Conservation (phyloP, 2,797 vertebrate genomes). For the Leucoraja ocellata region DNA sequence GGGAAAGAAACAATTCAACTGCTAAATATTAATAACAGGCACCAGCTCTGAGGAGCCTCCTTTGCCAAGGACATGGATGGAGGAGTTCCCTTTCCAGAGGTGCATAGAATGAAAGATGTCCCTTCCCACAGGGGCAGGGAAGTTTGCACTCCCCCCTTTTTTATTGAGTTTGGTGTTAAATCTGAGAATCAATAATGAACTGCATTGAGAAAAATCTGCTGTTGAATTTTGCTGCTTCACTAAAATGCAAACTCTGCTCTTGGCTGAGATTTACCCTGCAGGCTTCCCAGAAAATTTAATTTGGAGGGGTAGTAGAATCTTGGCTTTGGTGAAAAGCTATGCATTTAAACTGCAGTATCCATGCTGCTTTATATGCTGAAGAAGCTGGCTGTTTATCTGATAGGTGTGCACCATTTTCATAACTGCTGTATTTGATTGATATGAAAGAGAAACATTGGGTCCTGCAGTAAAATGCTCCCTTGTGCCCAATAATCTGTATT, state of each 20-base stretch:
- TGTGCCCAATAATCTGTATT: not conserved
- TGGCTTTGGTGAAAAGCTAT: not conserved
- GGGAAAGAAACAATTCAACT: too few relatives aligned
- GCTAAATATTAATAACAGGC: not conserved
- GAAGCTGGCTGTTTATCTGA: not conserved
- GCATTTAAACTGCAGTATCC: conserved; percentile 18
- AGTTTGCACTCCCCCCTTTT: not conserved
- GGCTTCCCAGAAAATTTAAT: not conserved
- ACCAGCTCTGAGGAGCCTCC: not conserved
- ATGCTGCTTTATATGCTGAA: not conserved
- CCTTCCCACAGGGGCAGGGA: not conserved
- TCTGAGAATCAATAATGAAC: not conserved
- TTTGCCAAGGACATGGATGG: not conserved
- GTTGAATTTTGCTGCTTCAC: not conserved
- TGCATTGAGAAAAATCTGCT: not conserved
- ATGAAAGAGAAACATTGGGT: not conserved
- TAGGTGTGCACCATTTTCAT: not conserved
- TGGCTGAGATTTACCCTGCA: not conserved
- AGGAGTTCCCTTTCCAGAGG: not conserved
- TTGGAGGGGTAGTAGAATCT: not conserved
- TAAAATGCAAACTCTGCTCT: not conserved
- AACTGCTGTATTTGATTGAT: not conserved
- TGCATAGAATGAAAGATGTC: not conserved
- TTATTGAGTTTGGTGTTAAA: not conserved
- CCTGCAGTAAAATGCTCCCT: not conserved